Base-by-base conservation (phyloP, 1,140 invertebrate genomes). In the Penaeus japonicus region DNA sequence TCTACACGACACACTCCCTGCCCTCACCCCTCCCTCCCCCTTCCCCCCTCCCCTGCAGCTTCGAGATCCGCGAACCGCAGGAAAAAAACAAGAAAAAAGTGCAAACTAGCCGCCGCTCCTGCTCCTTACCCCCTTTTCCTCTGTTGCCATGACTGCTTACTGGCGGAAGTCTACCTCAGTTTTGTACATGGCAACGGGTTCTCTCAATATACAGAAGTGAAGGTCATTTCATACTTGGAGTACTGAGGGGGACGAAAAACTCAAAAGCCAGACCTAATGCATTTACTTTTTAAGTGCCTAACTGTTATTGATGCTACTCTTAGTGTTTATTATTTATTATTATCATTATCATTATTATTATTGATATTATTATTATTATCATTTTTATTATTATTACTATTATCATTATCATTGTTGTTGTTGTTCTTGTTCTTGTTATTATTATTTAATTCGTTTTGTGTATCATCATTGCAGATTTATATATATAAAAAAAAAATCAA, bases 151-250 rank as follows among this genome's bases (percentile, higher is more conserved):
- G 87, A 59, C 47, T 82, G 70, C 57, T 57, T 54, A 77, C 62
- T 84, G 87, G 81, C 87, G 87, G 87, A 65, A 83, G 55, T 70
- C 77, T 75, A 77, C 62, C 79, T 88, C 65, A 81, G 62, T 89
- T 15, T 59, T 27, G 78, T 80, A 80, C 87, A 81, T 89, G 87
- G 87, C 87, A 88, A 88, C 87, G 81, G 78, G 80, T 53, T 83
- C 62, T 83, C 65, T 70, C 80, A 84, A 88, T 59, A 88, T 47
- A 47, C 10, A 47, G 47, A 70, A 83, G 65, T 57, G 80, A 87
- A 70, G 83, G 87, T 88, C 87, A 88, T 88, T 88, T 91, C 91
- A 91, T 92, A 91, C 92, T 92, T 92, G 92, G 92, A 92, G 80
- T 82, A 90, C 92, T 91, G 92, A 92, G 92, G 92, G 92, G 87